Evolutionary conservation across 2,888 invertebrate species (phyloP).

Genomic region (Sesia apiformis): DNA sequence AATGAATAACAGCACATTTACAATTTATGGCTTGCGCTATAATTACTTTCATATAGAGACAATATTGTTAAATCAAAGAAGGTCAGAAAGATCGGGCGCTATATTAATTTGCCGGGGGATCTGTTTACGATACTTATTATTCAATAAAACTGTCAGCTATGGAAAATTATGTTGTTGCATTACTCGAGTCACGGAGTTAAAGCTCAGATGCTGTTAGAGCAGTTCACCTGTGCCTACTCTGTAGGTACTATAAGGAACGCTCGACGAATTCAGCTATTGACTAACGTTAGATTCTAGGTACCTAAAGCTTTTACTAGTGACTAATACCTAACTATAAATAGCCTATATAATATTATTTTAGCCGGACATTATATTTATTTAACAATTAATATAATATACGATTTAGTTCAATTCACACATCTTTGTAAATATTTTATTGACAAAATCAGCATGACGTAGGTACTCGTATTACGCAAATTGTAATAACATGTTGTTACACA

Average conservation of each 20-base stretch:
- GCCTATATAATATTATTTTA: too few species aligned
- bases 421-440: too few species aligned
- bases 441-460: too few species aligned
- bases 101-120: slow-evolving; percentile 31
- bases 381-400: too few species aligned
- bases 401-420: too few species aligned
- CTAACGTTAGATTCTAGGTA: background rate
- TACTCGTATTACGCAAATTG: too few species aligned
- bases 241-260: background rate
- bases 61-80: slow-evolving; percentile 44
- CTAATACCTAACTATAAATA: too few species aligned
- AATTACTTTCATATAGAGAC: slow-evolving; percentile 48
- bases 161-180: slow-evolving; percentile 25
- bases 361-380: too few species aligned
- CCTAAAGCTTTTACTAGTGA: background rate
- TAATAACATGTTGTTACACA: too few species aligned
- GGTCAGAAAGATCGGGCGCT: slow-evolving; percentile 27
- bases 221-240: slow-evolving; percentile 4
- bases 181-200: slow-evolving; percentile 10
- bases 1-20: slow-evolving; percentile 14
- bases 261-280: background rate
- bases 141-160: slow-evolving; percentile 47
- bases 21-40: slow-evolving; percentile 36
- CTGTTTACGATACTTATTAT: slow-evolving; percentile 47
- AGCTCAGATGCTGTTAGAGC: slow-evolving; percentile 2